Base-by-base conservation (phyloP, 2,888 invertebrate species). In the Apamea crenata region DNA sequence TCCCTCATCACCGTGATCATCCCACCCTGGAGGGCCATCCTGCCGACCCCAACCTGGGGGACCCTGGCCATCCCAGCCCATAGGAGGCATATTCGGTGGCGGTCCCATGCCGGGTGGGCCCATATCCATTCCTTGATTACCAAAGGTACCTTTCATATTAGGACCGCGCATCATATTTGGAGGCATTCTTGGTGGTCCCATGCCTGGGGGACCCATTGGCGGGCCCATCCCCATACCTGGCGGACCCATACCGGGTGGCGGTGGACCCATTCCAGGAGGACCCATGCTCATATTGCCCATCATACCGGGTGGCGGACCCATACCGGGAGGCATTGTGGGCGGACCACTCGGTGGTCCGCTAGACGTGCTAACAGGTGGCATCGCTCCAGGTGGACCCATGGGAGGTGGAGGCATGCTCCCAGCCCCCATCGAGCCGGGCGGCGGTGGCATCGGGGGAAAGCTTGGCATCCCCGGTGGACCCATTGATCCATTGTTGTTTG, bases 21-120 rank as follows among this genome's bases (percentile, higher is more conserved):
- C 96, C 96, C 96, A 96, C 0, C 96, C 96, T 3, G 96, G 95
- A 5, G 94, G 93, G 0, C 93, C 94, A 70, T 94, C 89, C 32
- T 90, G 93, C 40, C 89, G 90, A 0, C 91, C 93, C 94, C 94
- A 94, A 2, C 93, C 91, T 21, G 91, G 94, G 1, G 96, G 95
- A 0, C 94, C 95, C 77, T 94, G 95, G 1, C 91, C 91, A 32
- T 96, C 96, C 95, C 96, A 96, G 56, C 93, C 93, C 94, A 96
- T 95, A 4, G 95, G 94, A 68, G 89, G 91, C 94, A 96, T 96
- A 68, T 93, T 94, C 5, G 95, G 95, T 0, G 96, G 95, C 5
- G 96, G 96, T 0, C 96, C 96, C 95, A 96, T 95, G 2, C 95
- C 95, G 21, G 96, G 95, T 1, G 96, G 96, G 4, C 95, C 96